Base-by-base conservation (phyloP, 2,113 vertebrate species). In the Bubalus kerabau region DNA sequence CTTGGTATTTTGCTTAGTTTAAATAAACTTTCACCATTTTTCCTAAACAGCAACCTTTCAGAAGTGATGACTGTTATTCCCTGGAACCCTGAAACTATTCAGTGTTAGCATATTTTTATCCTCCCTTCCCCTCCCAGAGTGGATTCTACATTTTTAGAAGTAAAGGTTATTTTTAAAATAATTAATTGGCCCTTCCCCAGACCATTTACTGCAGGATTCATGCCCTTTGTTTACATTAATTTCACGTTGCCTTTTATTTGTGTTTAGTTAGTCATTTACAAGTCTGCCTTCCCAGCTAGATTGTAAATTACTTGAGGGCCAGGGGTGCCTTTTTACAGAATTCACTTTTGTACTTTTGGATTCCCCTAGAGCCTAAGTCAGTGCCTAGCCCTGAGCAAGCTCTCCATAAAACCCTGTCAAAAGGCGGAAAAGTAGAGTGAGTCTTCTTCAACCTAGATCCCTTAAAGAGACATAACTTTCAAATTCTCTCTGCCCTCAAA, bases 11-110 rank as follows among this genome's bases (percentile, higher is more conserved):
- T 87, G 80, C 84, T 97, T 91, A 56, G 83, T 94, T 97, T 96
- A 94, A 98, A 97, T 96, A 94, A 97, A 97, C 74, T 96, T 95
- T 97, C n/a, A 48, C 50, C 90, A 86, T 94, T 95, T 96, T 96
- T 57, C 94, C 85, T 95, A 96, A 97, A 97, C 96, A 97, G 59
- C 81, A 94, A 80, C 92, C 56, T 94, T 97, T 96, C 92, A 94
- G 88, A 96, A 97, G 81, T 95, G 94, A 95, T 93, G 90, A 78
- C 85, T 96, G 46, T 88, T 97, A 90, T 83, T 95, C 84, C 78
- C 60, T 67, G 43, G 76, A 94, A 96, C 88, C 19, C 43, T 78
- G 50, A 40, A 98, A 95, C 59, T 95, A 62, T 76, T 52, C 26
- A 81, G 57, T 94, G 81, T 94, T 92, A 91, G 90, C 89, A 91